Base-by-base conservation (phyloP, 2,888 invertebrate genomes). In the Scelioninae gen. 2 region DNA sequence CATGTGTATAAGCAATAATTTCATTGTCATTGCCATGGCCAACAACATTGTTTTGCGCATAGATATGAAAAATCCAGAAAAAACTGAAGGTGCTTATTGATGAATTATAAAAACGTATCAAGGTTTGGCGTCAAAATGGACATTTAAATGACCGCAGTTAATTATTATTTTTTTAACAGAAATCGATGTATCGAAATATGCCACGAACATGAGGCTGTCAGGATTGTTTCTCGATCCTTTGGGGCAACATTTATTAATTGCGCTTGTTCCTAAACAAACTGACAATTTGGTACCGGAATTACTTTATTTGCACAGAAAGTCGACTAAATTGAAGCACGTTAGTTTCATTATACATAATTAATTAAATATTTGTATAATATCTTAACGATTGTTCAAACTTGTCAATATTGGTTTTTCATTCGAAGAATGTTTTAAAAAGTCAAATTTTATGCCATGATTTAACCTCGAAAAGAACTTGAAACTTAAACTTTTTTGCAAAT, bases 161-260 rank as follows among this genome's bases (percentile, higher is more conserved):
- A 2, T 15, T 18, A 4, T 41, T 37, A 45, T 46, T 60, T n/a
- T n/a, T n/a, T n/a, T n/a, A n/a, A 55, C 87, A 94, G 94, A 93
- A 88, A 91, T 94, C 65, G 91, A 92, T 67, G 88, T 93, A 70
- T 88, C 91, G 33, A 93, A 92, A 81, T 90, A 89, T 80, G 87
- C 89, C 61, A 87, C 89, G 22, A 90, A 88, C 73, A 88, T 90
- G 74, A 91, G 90, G 79, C 83, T 94, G 19, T 90, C 90, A 1
- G 90, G 90, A 58, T 84, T 96, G 74, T 95, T 93, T 81, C 87
- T 97, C 58, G 97, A 97, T 86, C 95, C 95, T 0, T 91, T 94
- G 9, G 97, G 97, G 0, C 90, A 92, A 81, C 97, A 97, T 86
- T 87, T 96, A 5, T 88, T 97, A 13, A 89, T 97, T 78, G 90